Conservation (phyloP, 2,113 vertebrate species). For the Calyptomena viridis region DNA sequence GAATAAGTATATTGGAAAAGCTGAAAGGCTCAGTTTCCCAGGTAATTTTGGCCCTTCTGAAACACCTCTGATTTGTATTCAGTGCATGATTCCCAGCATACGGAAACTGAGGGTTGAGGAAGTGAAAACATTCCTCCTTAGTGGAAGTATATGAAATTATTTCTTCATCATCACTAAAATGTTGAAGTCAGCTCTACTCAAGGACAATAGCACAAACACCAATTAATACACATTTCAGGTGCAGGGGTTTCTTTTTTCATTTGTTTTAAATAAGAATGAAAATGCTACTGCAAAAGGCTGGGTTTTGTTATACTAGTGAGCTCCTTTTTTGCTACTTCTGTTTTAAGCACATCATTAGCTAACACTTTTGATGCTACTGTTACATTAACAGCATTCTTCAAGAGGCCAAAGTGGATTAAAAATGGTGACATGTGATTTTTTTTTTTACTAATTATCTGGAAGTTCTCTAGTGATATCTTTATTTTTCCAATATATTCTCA, state of each 20-base stretch:
- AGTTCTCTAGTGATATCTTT: not conserved
- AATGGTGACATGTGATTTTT: not conserved
- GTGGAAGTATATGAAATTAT: not conserved
- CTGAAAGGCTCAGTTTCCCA: not conserved
- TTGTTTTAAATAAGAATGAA: not conserved
- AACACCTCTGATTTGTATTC: not conserved
- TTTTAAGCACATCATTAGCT: not conserved
- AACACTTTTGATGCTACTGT: not conserved
- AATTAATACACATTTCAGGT: not conserved
- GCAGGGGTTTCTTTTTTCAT: accelerated
- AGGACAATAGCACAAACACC: not conserved
- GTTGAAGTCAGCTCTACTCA: not conserved
- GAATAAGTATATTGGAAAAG: not conserved
- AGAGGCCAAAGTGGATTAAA: not conserved
- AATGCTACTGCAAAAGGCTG: not conserved
- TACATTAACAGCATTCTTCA: not conserved
- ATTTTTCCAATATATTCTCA: not conserved
- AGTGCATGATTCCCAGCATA: not conserved
- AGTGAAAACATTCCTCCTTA: not conserved
- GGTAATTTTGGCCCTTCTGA: not conserved
- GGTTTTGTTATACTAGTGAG: not conserved
- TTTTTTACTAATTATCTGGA: not conserved
- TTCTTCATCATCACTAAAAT: not conserved
- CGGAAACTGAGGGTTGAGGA: not conserved
- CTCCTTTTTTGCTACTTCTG: not conserved